Evolutionary conservation across 2,888 invertebrate species (phyloP), one percentile per base, ranked within the genome.

Genomic region (Xestia sexstrigata): DNA sequence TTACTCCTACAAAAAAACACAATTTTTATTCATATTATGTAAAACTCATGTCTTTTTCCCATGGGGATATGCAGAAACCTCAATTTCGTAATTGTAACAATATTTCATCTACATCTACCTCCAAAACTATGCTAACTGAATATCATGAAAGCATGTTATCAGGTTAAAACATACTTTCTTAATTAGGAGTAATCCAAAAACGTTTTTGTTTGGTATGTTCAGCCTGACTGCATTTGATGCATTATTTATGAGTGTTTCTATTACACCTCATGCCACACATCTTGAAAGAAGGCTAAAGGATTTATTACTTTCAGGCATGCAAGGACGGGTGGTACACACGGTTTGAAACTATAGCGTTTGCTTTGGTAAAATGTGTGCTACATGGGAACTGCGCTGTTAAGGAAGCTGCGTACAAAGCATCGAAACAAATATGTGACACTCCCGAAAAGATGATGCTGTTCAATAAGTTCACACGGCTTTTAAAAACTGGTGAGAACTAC

Each of bases 391-490:
- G 93, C 69, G 87, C 89, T 63, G 94, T 97, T 3, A 97, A 97
- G 85, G 94, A 95, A 76, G 95, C 95, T 7, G 97, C 97, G 0
- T 98, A 97, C 84, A 94, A 95, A 74, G 95, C 95, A 23, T 94
- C 97, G 3, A 87, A 93, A 74, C 95, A 97, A 89, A 94, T 98
- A 55, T 97, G 97, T 89, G 96, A 96, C 81, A 97, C 97, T 70
- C 97, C 98, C 15, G 97, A 98, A 84, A 96, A 97, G 85, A 95
- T 98, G 90, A 97, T 98, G 94, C 93, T 97, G 42, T 98, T 98
- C 86, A 95, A 97, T 74, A 97, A 97, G 89, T 97, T 96, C 89
- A 96, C 97, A 68, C 96, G 97, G 88, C 88, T 95, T 74, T 90
- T 97, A 72, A 93, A 94, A 89, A 96, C 95, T 89, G 96, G 96